phyloP scores from a whole-genome alignment of 2,113 vertebrate species.

The Mesocricetus auratus region DNA sequence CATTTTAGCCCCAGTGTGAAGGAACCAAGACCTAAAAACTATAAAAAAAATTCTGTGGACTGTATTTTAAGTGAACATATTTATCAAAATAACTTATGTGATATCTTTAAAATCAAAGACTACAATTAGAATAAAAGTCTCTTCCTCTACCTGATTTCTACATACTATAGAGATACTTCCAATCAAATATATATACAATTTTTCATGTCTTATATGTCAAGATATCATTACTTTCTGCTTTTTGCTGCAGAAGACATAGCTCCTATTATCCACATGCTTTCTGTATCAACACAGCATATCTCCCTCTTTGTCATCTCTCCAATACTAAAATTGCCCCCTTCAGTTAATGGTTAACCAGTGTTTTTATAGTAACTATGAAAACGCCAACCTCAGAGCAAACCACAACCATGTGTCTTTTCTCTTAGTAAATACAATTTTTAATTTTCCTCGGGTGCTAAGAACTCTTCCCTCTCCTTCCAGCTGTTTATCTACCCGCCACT shows the following conservation, averaged over 20 bases:
- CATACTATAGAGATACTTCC: background rate
- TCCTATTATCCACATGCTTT: background rate
- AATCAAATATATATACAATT: background rate
- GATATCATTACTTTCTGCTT: background rate
- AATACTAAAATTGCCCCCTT: background rate
- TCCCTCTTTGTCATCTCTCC: background rate
- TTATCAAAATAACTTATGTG: constrained; percentile 28
- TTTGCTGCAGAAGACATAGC: background rate
- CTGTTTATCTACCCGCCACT: background rate
- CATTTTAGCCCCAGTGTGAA: constrained; percentile 17
- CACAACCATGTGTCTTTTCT: background rate
- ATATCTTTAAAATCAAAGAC: constrained; percentile 6
- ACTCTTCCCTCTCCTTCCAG: background rate
- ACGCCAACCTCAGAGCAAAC: constrained; percentile 3
- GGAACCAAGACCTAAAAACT: constrained; percentile 24
- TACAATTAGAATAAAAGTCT: background rate
- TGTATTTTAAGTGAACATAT: constrained; percentile 9
- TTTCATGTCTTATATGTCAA: background rate
- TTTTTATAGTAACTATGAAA: background rate
- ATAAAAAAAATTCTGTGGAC: constrained; percentile 11
- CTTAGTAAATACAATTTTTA: background rate
- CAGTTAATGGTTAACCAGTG: background rate
- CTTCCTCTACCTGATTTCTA: background rate
- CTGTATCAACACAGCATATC: background rate
- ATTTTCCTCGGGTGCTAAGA: background rate